Base-by-base conservation (phyloP, 2,888 invertebrate species). In the Operophtera brumata region DNA sequence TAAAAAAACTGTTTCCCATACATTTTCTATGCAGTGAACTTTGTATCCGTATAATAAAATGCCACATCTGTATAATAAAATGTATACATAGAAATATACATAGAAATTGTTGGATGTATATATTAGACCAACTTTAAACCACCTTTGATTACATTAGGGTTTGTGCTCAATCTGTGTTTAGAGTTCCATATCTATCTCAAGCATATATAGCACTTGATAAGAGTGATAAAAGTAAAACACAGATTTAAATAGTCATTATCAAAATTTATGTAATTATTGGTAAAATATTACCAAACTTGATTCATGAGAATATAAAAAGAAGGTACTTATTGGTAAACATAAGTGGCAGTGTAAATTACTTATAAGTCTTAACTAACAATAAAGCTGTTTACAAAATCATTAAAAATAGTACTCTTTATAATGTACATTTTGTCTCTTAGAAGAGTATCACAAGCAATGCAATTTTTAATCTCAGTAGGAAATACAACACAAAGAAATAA, bases 281-380 rank as follows among this genome's bases (percentile, higher is more conserved):
- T 70, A 70, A 68, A 64, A 69, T 55, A 57, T 54, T 59, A 65
- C 61, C 62, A 54, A 61, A 51, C 2, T 11, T 52, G 49, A 59
- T 55, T 59, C 59, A 55, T 52, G 60, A 53, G 54, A 57, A 55
- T 66, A 64, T 64, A 71, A 71, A 30, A 72, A 70, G 56, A 75
- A 71, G 80, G 72, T 75, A 77, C 66, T 66, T 72, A 72, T 64
- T 69, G 73, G 66, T 78, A 77, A 77, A 74, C 69, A 75, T 78
- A 78, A 82, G 81, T 87, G 88, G 88, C 88, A 88, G 88, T 88
- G 88, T 84, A 84, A 78, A 75, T 74, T 76, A 75, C 74, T 75
- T 71, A 28, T 62, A 62, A 59, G 59, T 77, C 71, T 64, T 76
- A 73, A 67, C 70, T 74, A 75, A 79, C 56, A 75, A 75, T 80